Evolutionary conservation across 2,888 invertebrate genomes (phyloP).

Genomic region (Tenthredo scrophulariae): DNA sequence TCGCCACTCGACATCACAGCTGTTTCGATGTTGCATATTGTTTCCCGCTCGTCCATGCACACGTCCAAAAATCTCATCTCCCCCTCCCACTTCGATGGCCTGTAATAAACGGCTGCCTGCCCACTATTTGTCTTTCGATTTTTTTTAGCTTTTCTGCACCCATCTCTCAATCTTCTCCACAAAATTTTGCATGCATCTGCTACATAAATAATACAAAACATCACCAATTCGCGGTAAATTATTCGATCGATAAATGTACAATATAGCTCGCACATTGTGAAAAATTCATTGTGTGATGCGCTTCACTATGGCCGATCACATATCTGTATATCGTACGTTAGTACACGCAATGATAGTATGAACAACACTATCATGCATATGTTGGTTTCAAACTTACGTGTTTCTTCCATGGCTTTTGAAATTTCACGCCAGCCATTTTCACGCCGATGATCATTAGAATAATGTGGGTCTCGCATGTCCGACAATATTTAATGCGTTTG

Average conservation of each 20-base stretch:
- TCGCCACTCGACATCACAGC: too few relatives aligned
- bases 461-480: neutral
- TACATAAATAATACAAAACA: neutral
- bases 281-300: neutral
- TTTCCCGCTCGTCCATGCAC: neutral
- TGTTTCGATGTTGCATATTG: neutral
- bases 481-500: neutral
- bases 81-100: neutral
- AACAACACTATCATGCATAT: neutral
- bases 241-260: too few relatives aligned
- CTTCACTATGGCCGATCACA: too few relatives aligned
- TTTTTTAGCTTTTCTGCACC: neutral
- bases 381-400: neutral
- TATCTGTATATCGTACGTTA: neutral
- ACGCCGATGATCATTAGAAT: neutral
- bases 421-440: constrained; percentile 6
- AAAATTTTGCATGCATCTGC: neutral
- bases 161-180: neutral
- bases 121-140: neutral
- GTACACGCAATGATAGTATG: too few relatives aligned
- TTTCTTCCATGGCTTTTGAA: neutral
- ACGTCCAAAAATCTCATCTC: neutral
- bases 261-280: too few relatives aligned
- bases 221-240: neutral
- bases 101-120: neutral